Percentiles rank a stretch among this genome's conserved stretches.
These are phyloP conservation scores for Aptenodytes forsteri DNA, from an alignment of 2,113 vertebrate genomes.

Conservation along the genomic window DNA sequence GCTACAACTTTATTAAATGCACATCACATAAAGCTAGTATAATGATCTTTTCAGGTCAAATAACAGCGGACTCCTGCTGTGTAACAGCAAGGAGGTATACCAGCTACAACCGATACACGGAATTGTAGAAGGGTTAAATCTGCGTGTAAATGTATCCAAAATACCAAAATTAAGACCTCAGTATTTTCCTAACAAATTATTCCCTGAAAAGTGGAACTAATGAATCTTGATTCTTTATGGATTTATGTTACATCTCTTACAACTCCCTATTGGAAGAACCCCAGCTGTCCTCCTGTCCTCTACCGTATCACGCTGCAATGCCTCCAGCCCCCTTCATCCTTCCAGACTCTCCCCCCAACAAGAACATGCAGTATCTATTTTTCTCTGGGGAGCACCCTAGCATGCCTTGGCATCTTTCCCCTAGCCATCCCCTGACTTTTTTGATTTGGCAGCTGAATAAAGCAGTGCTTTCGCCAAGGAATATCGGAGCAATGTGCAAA, in stretches of 20 bases:
- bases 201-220: neutral
- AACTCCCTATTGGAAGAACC: neutral
- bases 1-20: constrained; percentile 60
- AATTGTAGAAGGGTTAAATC: neutral
- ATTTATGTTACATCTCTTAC: neutral
- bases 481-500: neutral
- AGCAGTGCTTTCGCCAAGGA: neutral
- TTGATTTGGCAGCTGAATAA: neutral
- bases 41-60: constrained; percentile 55
- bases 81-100: neutral
- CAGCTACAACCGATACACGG: neutral
- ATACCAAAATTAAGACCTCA: neutral
- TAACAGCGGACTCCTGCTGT: constrained; percentile 38
- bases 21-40: constrained; percentile 31
- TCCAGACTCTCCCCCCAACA: neutral
- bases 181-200: neutral
- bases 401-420: neutral
- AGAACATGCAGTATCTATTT: neutral
- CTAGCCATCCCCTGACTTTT: neutral
- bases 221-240: neutral
- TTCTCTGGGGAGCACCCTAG: neutral
- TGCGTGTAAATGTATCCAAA: neutral
- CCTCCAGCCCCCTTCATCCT: neutral
- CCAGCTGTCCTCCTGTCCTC: neutral
- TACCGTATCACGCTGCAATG: neutral